Conservation (phyloP, 2,113 vertebrate genomes). For the Lonchura striata region DNA sequence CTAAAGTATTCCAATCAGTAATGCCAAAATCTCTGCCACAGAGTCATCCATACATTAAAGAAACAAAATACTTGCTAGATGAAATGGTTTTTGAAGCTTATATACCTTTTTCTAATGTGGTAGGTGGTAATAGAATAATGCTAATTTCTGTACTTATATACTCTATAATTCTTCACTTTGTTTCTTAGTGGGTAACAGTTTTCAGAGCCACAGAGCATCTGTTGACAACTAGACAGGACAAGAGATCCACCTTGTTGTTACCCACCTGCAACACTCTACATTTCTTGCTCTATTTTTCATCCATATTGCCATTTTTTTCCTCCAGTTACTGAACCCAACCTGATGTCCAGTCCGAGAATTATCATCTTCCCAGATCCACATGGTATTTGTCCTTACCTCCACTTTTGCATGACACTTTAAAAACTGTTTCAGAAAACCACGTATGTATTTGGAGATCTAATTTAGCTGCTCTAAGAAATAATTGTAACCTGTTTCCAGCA, state of each 20-base stretch:
- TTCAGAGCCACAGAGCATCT: not conserved
- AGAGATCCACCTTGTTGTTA: not conserved
- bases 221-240: not conserved
- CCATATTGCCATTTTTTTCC: not conserved
- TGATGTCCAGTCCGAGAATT: not conserved
- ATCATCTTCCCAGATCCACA: not conserved
- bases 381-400: not conserved
- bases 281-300: not conserved
- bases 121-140: not conserved
- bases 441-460: not conserved
- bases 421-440: not conserved
- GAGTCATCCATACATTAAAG: not conserved
- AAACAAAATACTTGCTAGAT: not conserved
- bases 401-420: not conserved
- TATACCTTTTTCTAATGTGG: not conserved
- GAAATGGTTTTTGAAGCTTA: not conserved
- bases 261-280: not conserved
- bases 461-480: not conserved
- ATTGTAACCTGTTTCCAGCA: not conserved
- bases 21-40: not conserved
- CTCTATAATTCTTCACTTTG: not conserved
- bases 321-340: not conserved
- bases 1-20: not conserved
- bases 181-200: not conserved
- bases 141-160: not conserved